phyloP scores from a whole-genome alignment of 2,113 vertebrate species.

The Paralichthys olivaceus region DNA sequence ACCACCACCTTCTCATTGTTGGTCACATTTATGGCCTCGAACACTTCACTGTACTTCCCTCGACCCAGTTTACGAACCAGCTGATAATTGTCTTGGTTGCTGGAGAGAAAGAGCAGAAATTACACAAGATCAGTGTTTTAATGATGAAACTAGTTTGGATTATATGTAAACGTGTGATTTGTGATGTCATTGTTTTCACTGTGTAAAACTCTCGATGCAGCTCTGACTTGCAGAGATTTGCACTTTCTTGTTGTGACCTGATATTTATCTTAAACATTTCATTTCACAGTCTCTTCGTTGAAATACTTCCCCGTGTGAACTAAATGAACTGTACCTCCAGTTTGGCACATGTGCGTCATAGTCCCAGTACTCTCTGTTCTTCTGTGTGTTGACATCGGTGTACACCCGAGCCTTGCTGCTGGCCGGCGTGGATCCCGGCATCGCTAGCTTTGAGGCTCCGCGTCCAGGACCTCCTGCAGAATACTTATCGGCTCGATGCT shows the following conservation, averaged over 20 bases:
- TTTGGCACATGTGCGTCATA: conserved; percentile 94
- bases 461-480: conserved; percentile 70
- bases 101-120: conserved; percentile 64
- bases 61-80: conserved; percentile 95
- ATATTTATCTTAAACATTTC: too few relatives aligned
- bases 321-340: conserved; percentile 87
- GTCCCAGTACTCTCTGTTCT: conserved; percentile 98
- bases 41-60: conserved; percentile 98
- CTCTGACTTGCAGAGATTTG: too few relatives aligned
- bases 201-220: too few relatives aligned
- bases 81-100: conserved; percentile 99
- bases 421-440: conserved; percentile 92
- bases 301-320: not conserved
- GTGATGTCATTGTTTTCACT: too few relatives aligned
- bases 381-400: conserved; percentile 96
- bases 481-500: conserved; percentile 56
- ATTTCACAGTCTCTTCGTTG: too few relatives aligned
- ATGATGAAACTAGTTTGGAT: too few relatives aligned
- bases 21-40: conserved; percentile 98
- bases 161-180: too few relatives aligned
- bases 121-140: too few relatives aligned
- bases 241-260: too few relatives aligned
- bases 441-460: conserved; percentile 83
- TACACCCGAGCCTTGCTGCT: conserved; percentile 97
- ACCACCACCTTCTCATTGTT: conserved; percentile 98